Conservation (phyloP, 2,797 vertebrate species). For the Sciaenops ocellatus region DNA sequence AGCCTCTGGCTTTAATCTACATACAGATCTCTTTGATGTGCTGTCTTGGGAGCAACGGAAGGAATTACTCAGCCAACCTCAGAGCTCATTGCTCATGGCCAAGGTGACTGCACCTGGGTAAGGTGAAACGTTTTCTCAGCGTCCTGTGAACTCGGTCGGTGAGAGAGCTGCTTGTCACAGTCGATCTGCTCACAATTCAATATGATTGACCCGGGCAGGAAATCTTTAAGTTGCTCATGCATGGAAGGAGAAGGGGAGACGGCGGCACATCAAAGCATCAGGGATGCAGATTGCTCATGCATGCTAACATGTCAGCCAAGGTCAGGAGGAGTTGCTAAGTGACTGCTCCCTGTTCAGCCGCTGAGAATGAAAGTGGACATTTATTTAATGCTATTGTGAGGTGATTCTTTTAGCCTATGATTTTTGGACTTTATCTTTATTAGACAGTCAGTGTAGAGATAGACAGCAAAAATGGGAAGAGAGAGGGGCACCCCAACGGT, state of each 20-base stretch:
- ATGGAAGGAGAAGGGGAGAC: slow-evolving; percentile 68
- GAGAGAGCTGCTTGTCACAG: slow-evolving; percentile 73
- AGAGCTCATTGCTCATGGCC: slow-evolving; percentile 55
- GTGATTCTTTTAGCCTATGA: slow-evolving; percentile 19
- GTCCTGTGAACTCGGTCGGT: slow-evolving; percentile 30
- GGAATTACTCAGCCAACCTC: slow-evolving; percentile 58
- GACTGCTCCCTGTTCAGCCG: slow-evolving; percentile 46
- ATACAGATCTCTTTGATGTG: slow-evolving; percentile 69
- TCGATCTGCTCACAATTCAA: slow-evolving; percentile 70
- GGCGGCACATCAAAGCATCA: slow-evolving; percentile 71
- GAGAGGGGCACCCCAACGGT: neutral
- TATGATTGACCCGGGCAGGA: slow-evolving; percentile 80
- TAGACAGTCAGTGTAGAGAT: neutral
- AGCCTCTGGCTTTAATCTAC: slow-evolving; percentile 64
- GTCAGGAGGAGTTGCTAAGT: slow-evolving; percentile 75
- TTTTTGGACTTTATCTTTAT: neutral
- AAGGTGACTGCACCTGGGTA: slow-evolving; percentile 71
- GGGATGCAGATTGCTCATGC: slow-evolving; percentile 73
- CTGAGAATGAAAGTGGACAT: slow-evolving; percentile 46
- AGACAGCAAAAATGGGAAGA: neutral
- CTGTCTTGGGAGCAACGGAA: slow-evolving; percentile 46
- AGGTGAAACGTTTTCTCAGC: slow-evolving; percentile 62
- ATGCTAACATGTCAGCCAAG: slow-evolving; percentile 80
- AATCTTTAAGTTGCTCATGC: slow-evolving; percentile 82
- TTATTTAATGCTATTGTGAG: slow-evolving; percentile 45